Evolutionary conservation across 64 coral and sea anemone species (phyloP).

Genomic region (Cladopsammia gracilis): DNA sequence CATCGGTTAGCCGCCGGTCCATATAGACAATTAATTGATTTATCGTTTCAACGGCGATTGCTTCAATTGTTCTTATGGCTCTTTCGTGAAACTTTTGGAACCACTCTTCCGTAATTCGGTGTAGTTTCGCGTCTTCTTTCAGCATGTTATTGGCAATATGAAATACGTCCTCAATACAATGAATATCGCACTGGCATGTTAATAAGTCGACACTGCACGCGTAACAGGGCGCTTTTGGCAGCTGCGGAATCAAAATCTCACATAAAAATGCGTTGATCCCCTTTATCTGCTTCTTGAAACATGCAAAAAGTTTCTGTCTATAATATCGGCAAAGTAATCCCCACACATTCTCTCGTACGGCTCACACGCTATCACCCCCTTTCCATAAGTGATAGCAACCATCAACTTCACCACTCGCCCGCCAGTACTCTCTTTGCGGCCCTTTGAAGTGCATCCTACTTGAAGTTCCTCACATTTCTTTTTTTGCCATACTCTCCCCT

Average conservation of each 20-base stretch:
- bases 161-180: background rate
- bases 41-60: background rate
- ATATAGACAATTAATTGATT: background rate
- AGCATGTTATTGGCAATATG: background rate
- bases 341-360: background rate
- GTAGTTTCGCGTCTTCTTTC: background rate
- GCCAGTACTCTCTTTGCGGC: background rate
- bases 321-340: background rate
- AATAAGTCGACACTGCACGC: background rate
- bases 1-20: background rate
- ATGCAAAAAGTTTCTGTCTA: background rate
- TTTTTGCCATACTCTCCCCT: conserved; percentile 7
- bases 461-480: conserved; percentile 27
- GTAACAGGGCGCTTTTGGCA: background rate
- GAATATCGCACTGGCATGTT: background rate
- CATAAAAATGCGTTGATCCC: background rate
- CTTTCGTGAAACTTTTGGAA: background rate
- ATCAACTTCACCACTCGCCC: conserved; percentile 28
- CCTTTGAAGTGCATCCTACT: conserved; percentile 41
- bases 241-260: background rate
- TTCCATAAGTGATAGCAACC: background rate
- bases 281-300: conserved; percentile 13
- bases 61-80: background rate
- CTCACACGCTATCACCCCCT: conserved; percentile 18
- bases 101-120: background rate